Percentiles rank a stretch among this genome's conserved stretches.
Conservation (phyloP, 2,113 vertebrate genomes). For the Catharus bicknelli region DNA sequence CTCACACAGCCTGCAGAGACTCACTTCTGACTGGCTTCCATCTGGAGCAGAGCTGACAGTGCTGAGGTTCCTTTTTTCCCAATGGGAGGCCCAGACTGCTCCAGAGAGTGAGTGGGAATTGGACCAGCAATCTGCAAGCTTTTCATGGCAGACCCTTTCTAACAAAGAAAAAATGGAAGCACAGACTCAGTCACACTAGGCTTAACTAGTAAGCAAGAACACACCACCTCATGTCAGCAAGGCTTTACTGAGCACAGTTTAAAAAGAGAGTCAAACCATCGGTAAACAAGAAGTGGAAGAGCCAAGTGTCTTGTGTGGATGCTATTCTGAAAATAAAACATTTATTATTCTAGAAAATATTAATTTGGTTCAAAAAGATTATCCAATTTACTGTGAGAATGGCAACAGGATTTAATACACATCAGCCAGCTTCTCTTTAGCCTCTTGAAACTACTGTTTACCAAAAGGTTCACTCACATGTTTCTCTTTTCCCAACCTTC, state of each 20-base stretch:
- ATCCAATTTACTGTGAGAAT: background rate
- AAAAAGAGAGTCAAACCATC: background rate
- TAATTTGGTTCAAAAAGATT: background rate
- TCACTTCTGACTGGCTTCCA: constrained; percentile 97
- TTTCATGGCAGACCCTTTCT: constrained; percentile 92
- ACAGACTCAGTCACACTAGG: background rate
- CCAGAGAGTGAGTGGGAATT: constrained; percentile 80
- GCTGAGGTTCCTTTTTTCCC: constrained; percentile 96
- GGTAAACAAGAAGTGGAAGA: background rate
- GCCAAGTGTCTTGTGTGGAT: background rate
- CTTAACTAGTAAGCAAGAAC: background rate
- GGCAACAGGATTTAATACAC: background rate
- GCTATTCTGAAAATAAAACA: background rate
- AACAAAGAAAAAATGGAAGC: background rate
- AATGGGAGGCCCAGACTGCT: constrained; percentile 82
- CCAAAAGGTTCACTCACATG: background rate
- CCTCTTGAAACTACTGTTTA: background rate
- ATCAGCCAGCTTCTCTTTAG: background rate
- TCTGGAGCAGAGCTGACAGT: constrained; percentile 90
- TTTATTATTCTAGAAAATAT: background rate
- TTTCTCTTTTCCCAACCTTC: background rate
- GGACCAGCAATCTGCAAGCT: constrained; percentile 86
- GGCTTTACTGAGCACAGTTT: background rate
- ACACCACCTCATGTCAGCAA: background rate
- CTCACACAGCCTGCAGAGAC: constrained; percentile 26